Evolutionary conservation across 2,888 invertebrate genomes (phyloP).

Genomic region (Nezara viridula): DNA sequence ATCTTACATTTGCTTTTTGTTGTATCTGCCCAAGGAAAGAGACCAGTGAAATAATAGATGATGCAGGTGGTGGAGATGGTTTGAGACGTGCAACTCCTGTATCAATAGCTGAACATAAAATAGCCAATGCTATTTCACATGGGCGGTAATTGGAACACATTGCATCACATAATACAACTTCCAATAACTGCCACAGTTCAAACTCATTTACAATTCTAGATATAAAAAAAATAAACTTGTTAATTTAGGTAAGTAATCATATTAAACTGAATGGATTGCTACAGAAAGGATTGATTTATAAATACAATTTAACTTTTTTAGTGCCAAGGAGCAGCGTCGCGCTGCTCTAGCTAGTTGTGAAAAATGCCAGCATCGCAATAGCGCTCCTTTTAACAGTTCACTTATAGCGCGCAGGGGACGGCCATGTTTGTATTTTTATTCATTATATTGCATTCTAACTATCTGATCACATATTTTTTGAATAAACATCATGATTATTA

Average conservation of each 20-base stretch:
- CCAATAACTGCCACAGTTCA: constrained; percentile 78
- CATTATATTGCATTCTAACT: no score
- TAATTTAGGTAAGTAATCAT: background rate
- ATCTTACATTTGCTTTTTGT: constrained; percentile 67
- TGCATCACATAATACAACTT: constrained; percentile 83
- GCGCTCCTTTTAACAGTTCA: no score
- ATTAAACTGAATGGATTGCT: background rate
- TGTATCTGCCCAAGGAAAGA: constrained; percentile 82
- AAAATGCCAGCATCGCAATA: no score
- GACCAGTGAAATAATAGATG: constrained; percentile 76
- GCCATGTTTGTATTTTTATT: no score
- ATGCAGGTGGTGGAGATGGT: constrained; percentile 66
- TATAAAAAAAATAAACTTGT: background rate
- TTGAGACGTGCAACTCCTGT: constrained; percentile 68
- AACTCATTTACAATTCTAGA: constrained; percentile 69
- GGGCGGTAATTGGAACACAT: constrained; percentile 77
- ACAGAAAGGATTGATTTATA: background rate
- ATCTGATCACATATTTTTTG: no score
- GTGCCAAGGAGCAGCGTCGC: no score
- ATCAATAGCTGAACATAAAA: constrained; percentile 82
- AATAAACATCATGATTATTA: no score
- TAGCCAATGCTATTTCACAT: constrained; percentile 79
- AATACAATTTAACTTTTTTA: no score
- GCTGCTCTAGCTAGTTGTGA: no score
- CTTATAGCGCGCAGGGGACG: no score